Percentiles rank a stretch among this genome's conserved stretches.
Conservation (phyloP, 2,888 invertebrate species). For the Timandra comae region DNA sequence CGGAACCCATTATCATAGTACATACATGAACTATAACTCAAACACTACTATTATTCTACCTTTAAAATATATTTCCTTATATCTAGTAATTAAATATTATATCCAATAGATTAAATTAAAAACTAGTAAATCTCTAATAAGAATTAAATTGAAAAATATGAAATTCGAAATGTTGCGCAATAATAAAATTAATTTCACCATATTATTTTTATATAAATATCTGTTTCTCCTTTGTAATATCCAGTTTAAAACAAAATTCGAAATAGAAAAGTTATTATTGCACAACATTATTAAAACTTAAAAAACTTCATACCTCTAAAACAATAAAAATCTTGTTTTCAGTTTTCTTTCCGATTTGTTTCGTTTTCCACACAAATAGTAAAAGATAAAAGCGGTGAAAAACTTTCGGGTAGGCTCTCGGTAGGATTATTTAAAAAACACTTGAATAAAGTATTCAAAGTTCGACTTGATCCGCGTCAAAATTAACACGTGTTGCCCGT, state of each 20-base stretch:
- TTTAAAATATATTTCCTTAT: too few species aligned
- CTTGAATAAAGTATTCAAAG: constrained; percentile 7
- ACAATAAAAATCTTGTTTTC: not conserved
- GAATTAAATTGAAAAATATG: not conserved
- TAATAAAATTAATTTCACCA: not conserved
- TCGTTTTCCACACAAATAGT: constrained; percentile 1
- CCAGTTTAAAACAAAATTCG: not conserved
- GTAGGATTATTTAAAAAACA: too few species aligned
- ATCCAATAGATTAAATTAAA: too few species aligned
- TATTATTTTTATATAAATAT: not conserved
- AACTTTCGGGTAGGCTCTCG: too few species aligned
- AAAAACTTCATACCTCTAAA: not conserved
- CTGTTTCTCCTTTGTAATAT: not conserved
- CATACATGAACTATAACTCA: too few species aligned
- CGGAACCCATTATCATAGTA: too few species aligned
- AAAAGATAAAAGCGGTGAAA: not conserved
- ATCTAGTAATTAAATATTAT: too few species aligned
- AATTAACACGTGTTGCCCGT: constrained; percentile 39
- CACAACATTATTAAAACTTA: not conserved
- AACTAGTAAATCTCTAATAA: too few species aligned
- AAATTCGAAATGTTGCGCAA: not conserved
- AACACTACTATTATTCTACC: too few species aligned
- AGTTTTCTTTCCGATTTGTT: not conserved
- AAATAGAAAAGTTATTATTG: not conserved
- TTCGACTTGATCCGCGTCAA: constrained; percentile 6